Base-by-base conservation (phyloP, 2,888 invertebrate species). In the Maniola hyperantus region DNA sequence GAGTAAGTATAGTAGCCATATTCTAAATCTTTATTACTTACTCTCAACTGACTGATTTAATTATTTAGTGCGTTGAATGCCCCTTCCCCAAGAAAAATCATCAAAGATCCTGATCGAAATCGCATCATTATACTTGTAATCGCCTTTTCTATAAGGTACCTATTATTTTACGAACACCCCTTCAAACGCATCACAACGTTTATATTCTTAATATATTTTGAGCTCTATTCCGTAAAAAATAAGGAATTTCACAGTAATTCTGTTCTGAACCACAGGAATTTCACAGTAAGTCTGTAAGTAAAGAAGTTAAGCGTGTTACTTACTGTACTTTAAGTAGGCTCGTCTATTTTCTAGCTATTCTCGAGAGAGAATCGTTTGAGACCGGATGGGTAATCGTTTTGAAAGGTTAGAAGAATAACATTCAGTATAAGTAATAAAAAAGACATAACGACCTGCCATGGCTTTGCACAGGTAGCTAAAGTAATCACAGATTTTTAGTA, bases 141-240 rank as follows among this genome's bases (percentile, higher is more conserved):
- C 85, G 81, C 83, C 85, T 85, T 85, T 85, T 76, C 80, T 26
- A 26, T 26, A 2, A 26, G 26, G n/a, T n/a, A n/a, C 79, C 79
- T 81, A 80, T 77, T 74, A 73, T 76, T 76, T 64, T 34, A 55
- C 10, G 55, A 18, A 36, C 36, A 53, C 5, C 18, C 55, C 34
- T 15, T 5, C 55, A 10, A 18, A 18, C 7, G 4, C 7, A 18
- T 48, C 48, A 18, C 50, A 51, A 20, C 20, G 15, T 18, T 20
- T 6, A 7, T 2, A 13, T 57, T 33, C 6, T 34, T 34, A 4
- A 2, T 34, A 46, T 10, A 59, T 48, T 48, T 48, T 34, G 48
- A 59, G 33, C 59, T 34, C 59, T 59, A 46, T 18, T 18, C 2
- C 34, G 5, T 10, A 2, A 5, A 34, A 1, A 11, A 46, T 58